phyloP scores from a whole-genome alignment of 2,888 invertebrate species.

The Neocrepidodera transversa region DNA sequence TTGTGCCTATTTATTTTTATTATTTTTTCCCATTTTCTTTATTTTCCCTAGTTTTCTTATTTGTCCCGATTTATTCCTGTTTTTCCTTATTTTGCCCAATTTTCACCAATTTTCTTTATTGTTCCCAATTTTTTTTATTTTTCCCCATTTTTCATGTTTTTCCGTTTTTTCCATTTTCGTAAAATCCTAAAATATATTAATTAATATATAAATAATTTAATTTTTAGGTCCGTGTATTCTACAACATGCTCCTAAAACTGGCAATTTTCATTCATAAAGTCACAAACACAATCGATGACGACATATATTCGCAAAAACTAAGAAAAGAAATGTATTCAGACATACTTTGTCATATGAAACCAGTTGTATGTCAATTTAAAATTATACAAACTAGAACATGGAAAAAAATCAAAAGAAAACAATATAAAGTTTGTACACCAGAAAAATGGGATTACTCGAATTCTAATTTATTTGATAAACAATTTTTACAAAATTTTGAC shows the following conservation, averaged over 20 bases:
- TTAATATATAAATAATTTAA: too few species aligned
- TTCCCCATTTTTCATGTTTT: too few species aligned
- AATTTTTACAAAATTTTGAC: background rate
- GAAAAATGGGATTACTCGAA: background rate
- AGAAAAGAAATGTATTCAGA: slow-evolving; percentile 1
- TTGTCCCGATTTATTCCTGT: too few species aligned
- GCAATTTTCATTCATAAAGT: background rate
- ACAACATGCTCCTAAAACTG: slow-evolving; percentile 9
- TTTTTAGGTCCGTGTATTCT: slow-evolving; percentile 12
- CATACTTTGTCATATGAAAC: background rate
- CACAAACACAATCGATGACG: background rate
- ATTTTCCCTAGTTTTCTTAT: too few species aligned
- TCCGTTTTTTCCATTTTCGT: too few species aligned
- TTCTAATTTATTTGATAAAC: slow-evolving; percentile 2
- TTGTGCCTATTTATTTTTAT: too few species aligned
- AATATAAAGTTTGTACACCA: background rate
- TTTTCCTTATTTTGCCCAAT: too few species aligned
- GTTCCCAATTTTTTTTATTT: too few species aligned
- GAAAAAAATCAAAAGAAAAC: background rate
- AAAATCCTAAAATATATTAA: too few species aligned
- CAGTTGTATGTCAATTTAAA: slow-evolving; percentile 1
- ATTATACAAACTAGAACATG: background rate
- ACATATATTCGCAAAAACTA: background rate
- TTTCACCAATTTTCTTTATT: too few species aligned
- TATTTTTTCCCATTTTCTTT: too few species aligned